phyloP scores from a whole-genome alignment of 2,113 vertebrate species.

The Sakesphorus luctuosus region DNA sequence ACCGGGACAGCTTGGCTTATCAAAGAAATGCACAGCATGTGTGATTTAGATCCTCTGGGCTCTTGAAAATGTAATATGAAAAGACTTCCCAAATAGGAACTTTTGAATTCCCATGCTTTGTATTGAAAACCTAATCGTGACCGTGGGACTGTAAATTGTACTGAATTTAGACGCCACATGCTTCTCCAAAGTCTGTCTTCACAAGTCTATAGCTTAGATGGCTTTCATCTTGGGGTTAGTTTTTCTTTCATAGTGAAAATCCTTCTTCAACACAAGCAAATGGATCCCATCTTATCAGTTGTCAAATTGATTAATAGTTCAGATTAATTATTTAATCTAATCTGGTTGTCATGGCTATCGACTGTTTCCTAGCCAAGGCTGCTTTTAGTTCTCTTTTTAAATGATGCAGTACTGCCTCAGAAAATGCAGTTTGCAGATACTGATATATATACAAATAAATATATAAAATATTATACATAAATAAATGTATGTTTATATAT shows the following conservation, averaged over 20 bases:
- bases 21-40: not conserved
- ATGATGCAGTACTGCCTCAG: not conserved
- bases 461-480: too few species aligned
- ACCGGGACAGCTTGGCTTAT: not conserved
- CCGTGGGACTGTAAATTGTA: not conserved
- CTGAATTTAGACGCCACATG: not conserved
- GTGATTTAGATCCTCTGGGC: not conserved
- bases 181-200: not conserved
- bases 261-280: not conserved
- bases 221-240: not conserved
- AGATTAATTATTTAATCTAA: conserved; percentile 17
- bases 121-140: not conserved
- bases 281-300: not conserved
- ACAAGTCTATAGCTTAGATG: not conserved
- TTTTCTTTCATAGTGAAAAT: not conserved
- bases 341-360: not conserved
- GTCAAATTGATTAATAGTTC: not conserved
- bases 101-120: not conserved
- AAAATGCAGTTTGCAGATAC: not conserved
- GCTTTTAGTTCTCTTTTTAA: not conserved
- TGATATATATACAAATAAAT: not conserved
- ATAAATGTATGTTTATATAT: too few species aligned
- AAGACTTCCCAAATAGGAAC: not conserved
- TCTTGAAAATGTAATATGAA: not conserved
- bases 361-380: not conserved